These are phyloP conservation scores for Morus bassanus DNA, from an alignment of 2,797 vertebrate genomes.

Conservation along the genomic window DNA sequence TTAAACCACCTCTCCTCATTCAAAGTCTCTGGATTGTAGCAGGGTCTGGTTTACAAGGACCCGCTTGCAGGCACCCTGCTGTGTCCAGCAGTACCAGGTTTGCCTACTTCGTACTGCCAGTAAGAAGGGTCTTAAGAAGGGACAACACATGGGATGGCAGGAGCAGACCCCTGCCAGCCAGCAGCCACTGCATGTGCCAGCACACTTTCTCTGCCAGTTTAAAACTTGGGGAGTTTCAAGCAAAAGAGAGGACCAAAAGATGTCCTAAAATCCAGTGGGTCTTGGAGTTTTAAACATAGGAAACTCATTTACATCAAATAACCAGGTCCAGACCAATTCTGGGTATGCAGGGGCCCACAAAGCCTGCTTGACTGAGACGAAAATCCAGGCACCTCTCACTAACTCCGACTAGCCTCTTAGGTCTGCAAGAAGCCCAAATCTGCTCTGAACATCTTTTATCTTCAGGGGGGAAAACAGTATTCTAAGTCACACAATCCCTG, in stretches of 20 bases:
- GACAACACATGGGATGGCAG: not conserved
- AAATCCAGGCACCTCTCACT: not conserved
- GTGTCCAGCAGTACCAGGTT: accelerated
- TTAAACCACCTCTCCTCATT: not conserved
- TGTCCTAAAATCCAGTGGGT: not conserved
- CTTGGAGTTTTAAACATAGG: not conserved
- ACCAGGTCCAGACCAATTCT: not conserved
- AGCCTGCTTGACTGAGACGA: not conserved
- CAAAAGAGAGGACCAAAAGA: not conserved
- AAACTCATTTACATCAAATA: not conserved
- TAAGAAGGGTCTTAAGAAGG: not conserved
- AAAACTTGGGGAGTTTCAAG: not conserved
- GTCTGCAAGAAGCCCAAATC: not conserved
- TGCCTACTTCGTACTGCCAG: accelerated
- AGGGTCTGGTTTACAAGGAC: not conserved
- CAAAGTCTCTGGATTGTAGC: not conserved
- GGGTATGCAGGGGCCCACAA: not conserved
- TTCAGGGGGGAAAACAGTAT: not conserved
- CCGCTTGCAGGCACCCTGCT: not conserved
- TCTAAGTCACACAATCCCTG: not conserved
- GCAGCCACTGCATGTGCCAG: not conserved
- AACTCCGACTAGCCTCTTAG: not conserved
- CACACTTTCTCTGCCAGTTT: not conserved
- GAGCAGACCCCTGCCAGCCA: not conserved
- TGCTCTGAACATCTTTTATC: not conserved